These are phyloP conservation scores for Tapirus terrestris DNA, from an alignment of 2,113 vertebrate species.

Conservation along the genomic window DNA sequence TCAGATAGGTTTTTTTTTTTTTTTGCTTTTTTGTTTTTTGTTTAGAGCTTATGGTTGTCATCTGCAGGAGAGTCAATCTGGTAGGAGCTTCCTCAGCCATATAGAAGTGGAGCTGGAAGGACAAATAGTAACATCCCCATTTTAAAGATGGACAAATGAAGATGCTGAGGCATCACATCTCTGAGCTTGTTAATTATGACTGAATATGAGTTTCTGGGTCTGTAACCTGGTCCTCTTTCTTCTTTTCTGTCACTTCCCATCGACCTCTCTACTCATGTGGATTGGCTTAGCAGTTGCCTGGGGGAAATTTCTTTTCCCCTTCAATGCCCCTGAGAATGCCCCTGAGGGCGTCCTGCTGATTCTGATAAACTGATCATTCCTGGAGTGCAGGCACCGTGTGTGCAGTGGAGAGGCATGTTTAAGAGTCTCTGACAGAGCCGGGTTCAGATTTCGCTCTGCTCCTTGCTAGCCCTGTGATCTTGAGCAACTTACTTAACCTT, in stretches of 20 bases:
- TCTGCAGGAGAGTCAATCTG: neutral
- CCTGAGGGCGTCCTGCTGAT: neutral
- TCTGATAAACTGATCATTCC: rapidly evolving
- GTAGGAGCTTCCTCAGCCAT: neutral
- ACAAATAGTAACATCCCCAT: neutral
- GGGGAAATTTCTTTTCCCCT: neutral
- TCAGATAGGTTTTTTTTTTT: neutral
- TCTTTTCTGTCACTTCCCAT: neutral
- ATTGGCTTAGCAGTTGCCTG: neutral
- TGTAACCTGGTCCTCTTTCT: neutral
- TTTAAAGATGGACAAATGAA: neutral
- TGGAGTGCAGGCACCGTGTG: too few species aligned
- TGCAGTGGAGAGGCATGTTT: neutral
- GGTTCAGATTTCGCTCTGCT: neutral
- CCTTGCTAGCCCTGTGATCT: neutral
- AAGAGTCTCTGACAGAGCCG: neutral
- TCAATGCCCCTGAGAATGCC: neutral
- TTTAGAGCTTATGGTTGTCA: neutral
- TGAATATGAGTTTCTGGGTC: neutral
- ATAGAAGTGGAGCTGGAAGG: neutral
- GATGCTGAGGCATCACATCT: neutral
- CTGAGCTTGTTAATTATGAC: neutral
- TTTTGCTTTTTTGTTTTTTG: neutral
- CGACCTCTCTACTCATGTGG: neutral
- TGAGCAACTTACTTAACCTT: neutral